Percentiles rank a stretch among this genome's conserved stretches.
These are phyloP conservation scores for Meandrina meandrites DNA, from an alignment of 92 coral and sea anemone genomes.

Conservation along the genomic window DNA sequence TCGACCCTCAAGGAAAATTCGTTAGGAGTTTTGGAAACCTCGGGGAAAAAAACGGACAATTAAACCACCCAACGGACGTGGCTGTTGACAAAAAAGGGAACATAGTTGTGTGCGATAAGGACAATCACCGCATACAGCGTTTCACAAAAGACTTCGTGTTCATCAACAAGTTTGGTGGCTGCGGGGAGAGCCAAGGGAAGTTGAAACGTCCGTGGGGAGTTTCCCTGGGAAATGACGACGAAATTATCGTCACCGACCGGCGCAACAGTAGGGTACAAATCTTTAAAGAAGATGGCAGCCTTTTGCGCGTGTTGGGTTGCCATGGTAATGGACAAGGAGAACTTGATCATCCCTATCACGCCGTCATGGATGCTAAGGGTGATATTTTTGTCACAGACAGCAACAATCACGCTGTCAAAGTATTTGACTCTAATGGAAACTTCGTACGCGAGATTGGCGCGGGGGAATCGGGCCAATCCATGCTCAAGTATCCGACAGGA, in stretches of 20 bases:
- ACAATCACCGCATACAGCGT: slow-evolving; percentile 90
- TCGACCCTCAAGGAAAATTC: slow-evolving; percentile 73
- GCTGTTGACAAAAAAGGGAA: slow-evolving; percentile 75
- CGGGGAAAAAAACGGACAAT: slow-evolving; percentile 90
- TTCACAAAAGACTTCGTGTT: slow-evolving; percentile 87
- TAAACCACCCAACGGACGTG: slow-evolving; percentile 93
- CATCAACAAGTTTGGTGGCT: slow-evolving; percentile 84
- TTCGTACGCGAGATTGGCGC: slow-evolving; percentile 78
- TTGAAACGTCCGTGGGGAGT: slow-evolving; percentile 98
- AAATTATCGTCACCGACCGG: slow-evolving; percentile 86
- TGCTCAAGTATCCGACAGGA: slow-evolving; percentile 95
- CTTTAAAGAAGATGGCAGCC: slow-evolving; percentile 76
- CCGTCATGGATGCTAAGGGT: slow-evolving; percentile 72
- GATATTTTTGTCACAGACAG: slow-evolving; percentile 92
- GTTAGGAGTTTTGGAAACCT: slow-evolving; percentile 82
- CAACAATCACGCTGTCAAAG: slow-evolving; percentile 93
- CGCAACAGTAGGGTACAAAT: slow-evolving; percentile 84
- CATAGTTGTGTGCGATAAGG: slow-evolving; percentile 91
- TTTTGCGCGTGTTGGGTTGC: slow-evolving; percentile 76
- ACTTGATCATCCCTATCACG: slow-evolving; percentile 90
- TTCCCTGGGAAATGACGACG: slow-evolving; percentile 69
- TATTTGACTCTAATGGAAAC: slow-evolving; percentile 77
- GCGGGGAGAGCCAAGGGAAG: slow-evolving; percentile 71
- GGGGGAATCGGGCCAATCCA: slow-evolving; percentile 47
- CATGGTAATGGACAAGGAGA: slow-evolving; percentile 75